phyloP scores from a whole-genome alignment of 2,888 invertebrate genomes.

The Urechis unicinctus region DNA sequence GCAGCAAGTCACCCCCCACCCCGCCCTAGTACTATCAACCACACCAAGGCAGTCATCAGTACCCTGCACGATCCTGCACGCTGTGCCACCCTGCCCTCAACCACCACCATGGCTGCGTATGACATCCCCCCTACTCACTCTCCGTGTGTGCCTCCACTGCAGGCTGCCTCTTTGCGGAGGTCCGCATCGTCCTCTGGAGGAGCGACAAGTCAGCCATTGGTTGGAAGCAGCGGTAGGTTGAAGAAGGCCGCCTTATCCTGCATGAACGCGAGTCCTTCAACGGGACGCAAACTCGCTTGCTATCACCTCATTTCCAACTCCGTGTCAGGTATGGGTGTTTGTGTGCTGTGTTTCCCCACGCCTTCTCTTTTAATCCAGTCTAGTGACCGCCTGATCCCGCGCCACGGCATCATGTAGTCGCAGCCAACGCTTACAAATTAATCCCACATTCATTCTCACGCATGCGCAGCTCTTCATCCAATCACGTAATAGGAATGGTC shows the following conservation, averaged over 20 bases:
- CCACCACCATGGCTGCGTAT: conserved; percentile 40
- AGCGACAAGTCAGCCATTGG: background rate
- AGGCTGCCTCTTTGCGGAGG: background rate
- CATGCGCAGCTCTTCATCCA: too few relatives aligned
- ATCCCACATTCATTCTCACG: too few relatives aligned
- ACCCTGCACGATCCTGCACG: background rate
- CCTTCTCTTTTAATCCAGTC: background rate
- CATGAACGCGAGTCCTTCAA: background rate
- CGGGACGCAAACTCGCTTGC: background rate
- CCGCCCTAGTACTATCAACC: too few relatives aligned
- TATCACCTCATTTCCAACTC: background rate
- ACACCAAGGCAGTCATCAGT: too few relatives aligned
- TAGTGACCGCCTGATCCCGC: too few relatives aligned
- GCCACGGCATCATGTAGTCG: too few relatives aligned
- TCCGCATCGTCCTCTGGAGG: background rate
- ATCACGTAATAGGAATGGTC: too few relatives aligned
- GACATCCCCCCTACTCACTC: conserved; percentile 23
- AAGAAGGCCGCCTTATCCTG: background rate
- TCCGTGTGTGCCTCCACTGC: background rate
- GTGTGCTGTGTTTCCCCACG: background rate
- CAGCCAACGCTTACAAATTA: too few relatives aligned
- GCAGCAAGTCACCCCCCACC: too few relatives aligned
- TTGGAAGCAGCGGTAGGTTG: background rate
- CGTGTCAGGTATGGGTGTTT: background rate
- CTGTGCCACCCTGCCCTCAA: conserved; percentile 12